Evolutionary conservation across 2,113 vertebrate genomes (phyloP).

Genomic region (Poecile atricapillus): DNA sequence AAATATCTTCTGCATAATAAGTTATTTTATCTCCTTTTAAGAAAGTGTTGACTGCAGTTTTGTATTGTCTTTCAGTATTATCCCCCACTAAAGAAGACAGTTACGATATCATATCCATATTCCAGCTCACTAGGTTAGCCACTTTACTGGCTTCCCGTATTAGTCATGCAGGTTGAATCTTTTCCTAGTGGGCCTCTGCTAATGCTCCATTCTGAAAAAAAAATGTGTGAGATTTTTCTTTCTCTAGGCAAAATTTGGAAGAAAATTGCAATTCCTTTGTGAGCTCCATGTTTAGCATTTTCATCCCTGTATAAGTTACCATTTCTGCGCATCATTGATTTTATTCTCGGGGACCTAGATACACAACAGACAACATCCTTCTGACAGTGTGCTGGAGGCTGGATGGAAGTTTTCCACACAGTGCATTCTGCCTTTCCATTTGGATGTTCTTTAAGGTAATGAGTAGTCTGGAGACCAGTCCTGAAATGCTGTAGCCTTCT

Average conservation of each 20-base stretch:
- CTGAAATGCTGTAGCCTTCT: background rate
- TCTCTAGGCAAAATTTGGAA: background rate
- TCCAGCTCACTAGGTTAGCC: background rate
- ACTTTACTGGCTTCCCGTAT: accelerated
- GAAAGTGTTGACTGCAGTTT: background rate
- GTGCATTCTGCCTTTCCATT: background rate
- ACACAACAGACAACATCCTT: background rate
- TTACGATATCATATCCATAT: background rate
- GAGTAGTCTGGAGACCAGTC: background rate
- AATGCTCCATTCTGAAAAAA: background rate
- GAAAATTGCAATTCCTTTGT: background rate
- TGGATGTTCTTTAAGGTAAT: background rate
- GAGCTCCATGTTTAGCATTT: background rate
- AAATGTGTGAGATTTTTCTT: background rate
- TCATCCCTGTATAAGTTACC: background rate
- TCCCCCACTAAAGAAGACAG: background rate
- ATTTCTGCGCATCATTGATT: background rate
- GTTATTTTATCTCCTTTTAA: background rate
- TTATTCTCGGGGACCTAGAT: background rate
- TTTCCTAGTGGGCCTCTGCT: background rate
- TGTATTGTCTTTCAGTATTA: background rate
- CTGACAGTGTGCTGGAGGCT: background rate
- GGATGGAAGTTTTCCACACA: background rate
- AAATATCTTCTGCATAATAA: background rate
- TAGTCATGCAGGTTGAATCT: background rate